Evolutionary conservation across 2,113 vertebrate species (phyloP).

Genomic region (Sinosuthora webbiana): DNA sequence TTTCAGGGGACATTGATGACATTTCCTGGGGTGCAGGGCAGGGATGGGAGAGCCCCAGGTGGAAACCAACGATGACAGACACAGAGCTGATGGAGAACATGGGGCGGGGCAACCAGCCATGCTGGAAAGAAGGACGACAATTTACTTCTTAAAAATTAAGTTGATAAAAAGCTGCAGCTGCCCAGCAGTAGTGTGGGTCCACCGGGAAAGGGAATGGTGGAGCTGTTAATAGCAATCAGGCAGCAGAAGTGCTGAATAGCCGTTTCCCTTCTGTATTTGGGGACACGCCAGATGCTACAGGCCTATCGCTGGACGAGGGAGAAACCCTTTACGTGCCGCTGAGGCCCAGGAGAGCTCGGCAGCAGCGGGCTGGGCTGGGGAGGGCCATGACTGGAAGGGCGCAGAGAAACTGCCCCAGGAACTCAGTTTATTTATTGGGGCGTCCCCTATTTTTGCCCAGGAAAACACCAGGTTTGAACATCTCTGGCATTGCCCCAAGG

Average conservation of each 20-base stretch:
- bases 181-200: neutral
- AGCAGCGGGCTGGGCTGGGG: neutral
- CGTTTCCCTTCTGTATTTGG: constrained; percentile 61
- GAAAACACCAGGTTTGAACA: neutral
- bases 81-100: neutral
- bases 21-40: neutral
- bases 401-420: neutral
- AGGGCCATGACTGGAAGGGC: fast-evolving
- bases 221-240: constrained; percentile 52
- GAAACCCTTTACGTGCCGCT: neutral
- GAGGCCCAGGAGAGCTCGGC: neutral
- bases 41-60: neutral
- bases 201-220: neutral
- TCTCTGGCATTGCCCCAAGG: fast-evolving
- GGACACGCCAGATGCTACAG: constrained; percentile 58
- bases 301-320: neutral
- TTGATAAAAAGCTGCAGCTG: constrained; percentile 27
- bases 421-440: neutral
- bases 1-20: neutral
- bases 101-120: fast-evolving
- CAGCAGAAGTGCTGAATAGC: constrained; percentile 67
- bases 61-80: neutral
- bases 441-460: neutral
- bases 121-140: neutral
- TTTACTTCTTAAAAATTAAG: neutral